These are phyloP conservation scores for Oenanthe oenanthe DNA, from an alignment of 2,113 vertebrate genomes.

Conservation along the genomic window DNA sequence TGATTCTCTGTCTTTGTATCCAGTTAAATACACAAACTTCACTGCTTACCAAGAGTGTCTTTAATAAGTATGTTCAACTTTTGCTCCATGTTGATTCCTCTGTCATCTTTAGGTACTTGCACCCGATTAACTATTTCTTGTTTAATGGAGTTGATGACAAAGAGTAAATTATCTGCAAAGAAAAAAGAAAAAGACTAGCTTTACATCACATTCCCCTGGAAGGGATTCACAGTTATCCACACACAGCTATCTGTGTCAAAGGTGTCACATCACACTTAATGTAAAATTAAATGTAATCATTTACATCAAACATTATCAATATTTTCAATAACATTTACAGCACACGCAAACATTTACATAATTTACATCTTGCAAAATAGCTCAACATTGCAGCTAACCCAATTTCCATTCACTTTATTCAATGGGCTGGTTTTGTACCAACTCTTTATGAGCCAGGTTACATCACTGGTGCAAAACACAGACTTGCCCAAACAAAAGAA, in stretches of 20 bases:
- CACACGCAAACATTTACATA: background rate
- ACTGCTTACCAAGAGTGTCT: conserved; percentile 91
- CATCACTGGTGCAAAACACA: background rate
- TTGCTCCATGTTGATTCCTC: conserved; percentile 89
- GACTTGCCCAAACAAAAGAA: conserved; percentile 8
- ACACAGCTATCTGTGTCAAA: background rate
- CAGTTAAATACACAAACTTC: background rate
- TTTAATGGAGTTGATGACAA: conserved; percentile 98
- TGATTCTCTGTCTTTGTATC: background rate
- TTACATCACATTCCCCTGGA: background rate
- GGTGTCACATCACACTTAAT: background rate
- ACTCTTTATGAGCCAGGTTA: background rate
- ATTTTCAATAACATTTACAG: background rate
- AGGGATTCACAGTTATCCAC: background rate
- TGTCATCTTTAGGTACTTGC: conserved; percentile 87
- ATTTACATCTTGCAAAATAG: background rate
- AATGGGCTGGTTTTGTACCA: background rate
- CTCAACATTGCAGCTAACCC: background rate
- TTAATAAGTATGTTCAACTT: conserved; percentile 92
- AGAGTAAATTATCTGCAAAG: conserved; percentile 91
- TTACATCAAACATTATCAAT: background rate
- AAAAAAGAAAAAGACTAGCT: background rate
- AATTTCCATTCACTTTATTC: background rate
- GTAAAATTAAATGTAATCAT: background rate
- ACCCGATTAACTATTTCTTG: conserved; percentile 95